These are phyloP conservation scores for Microtus pennsylvanicus DNA, from an alignment of 2,113 vertebrate species.

Conservation along the genomic window DNA sequence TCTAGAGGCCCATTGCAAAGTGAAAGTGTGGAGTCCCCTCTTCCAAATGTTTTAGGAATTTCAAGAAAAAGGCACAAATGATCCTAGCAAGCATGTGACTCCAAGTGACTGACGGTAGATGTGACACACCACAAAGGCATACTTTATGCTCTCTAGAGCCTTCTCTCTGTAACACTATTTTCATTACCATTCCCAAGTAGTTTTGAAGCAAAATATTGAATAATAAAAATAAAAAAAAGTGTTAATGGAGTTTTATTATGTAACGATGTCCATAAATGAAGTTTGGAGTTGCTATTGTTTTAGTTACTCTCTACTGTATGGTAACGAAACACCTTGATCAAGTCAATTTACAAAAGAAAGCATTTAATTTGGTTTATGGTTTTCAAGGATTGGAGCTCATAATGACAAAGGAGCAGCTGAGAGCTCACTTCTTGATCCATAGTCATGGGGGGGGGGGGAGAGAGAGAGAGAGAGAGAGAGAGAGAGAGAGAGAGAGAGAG, in stretches of 20 bases:
- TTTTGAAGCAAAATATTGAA: conserved; percentile 23
- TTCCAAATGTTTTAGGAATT: not conserved
- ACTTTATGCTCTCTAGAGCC: not conserved
- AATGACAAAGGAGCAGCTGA: not conserved
- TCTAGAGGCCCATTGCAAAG: not conserved
- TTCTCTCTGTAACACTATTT: not conserved
- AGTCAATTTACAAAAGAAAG: not conserved
- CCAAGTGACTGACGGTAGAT: not conserved
- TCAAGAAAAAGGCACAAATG: not conserved
- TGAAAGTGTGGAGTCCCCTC: not conserved
- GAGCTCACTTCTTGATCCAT: not conserved
- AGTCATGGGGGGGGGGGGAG: not conserved
- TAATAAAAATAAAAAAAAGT: not conserved
- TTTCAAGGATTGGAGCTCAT: not conserved
- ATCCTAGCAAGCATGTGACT: not conserved
- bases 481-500: not conserved
- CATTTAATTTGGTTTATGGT: not conserved
- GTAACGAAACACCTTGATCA: not conserved
- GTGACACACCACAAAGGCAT: not conserved
- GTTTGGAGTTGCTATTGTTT: not conserved
- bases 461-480: not conserved
- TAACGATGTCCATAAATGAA: not conserved
- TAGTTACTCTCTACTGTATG: not conserved
- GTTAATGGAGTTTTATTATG: not conserved
- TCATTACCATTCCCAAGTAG: not conserved